Evolutionary conservation across 1,140 invertebrate genomes (phyloP).

Genomic region (Drosophila carrolli): DNA sequence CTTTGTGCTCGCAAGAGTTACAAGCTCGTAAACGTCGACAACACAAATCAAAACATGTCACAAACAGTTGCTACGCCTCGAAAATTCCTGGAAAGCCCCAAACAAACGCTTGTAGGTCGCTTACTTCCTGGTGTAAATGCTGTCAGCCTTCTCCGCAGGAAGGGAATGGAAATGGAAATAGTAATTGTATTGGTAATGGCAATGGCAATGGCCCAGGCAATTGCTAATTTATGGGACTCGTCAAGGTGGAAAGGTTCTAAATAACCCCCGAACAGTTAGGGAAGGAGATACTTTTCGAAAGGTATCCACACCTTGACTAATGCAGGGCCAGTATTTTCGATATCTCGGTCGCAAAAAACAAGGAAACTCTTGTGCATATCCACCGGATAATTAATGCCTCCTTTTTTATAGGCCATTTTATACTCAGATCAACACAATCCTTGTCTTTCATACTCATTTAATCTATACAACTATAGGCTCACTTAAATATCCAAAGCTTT

Average conservation of each 20-base stretch:
- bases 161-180: conserved; percentile 5
- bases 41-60: conserved; percentile 83
- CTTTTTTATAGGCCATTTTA: no score
- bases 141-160: conserved; percentile 30
- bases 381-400: no score
- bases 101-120: conserved; percentile 46
- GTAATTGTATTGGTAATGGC: background rate
- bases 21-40: conserved; percentile 78
- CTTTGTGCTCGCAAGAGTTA: conserved; percentile 34
- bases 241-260: conserved; percentile 13
- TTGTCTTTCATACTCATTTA: no score
- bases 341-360: no score
- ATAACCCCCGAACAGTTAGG: background rate
- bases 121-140: conserved; percentile 72
- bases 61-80: conserved; percentile 81
- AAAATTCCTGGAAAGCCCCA: conserved; percentile 70
- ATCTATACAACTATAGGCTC: no score
- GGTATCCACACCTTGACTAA: no score
- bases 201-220: conserved; percentile 3
- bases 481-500: no score
- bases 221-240: conserved; percentile 63
- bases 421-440: no score
- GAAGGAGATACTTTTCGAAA: background rate
- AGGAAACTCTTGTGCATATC: no score
- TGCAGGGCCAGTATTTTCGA: no score